Evolutionary conservation across 2,888 invertebrate species (phyloP).

Genomic region (Phengaris alcon): DNA sequence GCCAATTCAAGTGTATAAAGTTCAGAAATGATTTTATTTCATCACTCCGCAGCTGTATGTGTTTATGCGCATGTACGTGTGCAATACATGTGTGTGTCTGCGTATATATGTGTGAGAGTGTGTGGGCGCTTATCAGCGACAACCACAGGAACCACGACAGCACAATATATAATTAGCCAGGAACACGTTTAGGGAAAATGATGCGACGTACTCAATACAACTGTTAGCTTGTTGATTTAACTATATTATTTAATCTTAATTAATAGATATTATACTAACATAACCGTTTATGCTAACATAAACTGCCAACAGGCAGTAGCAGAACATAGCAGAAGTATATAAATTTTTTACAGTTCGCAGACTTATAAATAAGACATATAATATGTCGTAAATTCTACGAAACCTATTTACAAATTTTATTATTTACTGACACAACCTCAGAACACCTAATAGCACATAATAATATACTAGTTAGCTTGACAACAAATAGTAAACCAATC

Average conservation of each 20-base stretch:
- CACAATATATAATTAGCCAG: constrained; percentile 16
- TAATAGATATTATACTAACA: not conserved
- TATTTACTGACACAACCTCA: not conserved
- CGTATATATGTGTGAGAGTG: constrained; percentile 1
- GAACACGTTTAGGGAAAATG: constrained; percentile 27
- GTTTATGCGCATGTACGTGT: not conserved
- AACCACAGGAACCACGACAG: constrained; percentile 20
- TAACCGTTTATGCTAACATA: not conserved
- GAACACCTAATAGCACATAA: not conserved
- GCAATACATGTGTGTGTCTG: not conserved
- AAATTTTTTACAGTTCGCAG: not conserved
- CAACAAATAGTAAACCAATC: constrained; percentile 9
- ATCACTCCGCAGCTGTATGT: not conserved
- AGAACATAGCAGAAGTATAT: not conserved
- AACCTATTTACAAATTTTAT: not conserved
- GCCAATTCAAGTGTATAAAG: not conserved
- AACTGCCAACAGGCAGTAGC: not conserved
- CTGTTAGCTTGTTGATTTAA: not conserved
- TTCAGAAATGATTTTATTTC: constrained; percentile 3
- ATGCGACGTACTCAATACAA: not conserved
- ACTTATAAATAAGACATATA: not conserved
- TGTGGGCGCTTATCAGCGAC: constrained; percentile 13
- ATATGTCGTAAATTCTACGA: not conserved
- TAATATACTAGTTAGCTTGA: not conserved
- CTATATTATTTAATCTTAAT: not conserved